A percentile compares a stretch with the other conserved stretches of the same genome.
Evolutionary conservation across 2,797 vertebrate genomes (phyloP).

Genomic region (Naso thynnoides): DNA sequence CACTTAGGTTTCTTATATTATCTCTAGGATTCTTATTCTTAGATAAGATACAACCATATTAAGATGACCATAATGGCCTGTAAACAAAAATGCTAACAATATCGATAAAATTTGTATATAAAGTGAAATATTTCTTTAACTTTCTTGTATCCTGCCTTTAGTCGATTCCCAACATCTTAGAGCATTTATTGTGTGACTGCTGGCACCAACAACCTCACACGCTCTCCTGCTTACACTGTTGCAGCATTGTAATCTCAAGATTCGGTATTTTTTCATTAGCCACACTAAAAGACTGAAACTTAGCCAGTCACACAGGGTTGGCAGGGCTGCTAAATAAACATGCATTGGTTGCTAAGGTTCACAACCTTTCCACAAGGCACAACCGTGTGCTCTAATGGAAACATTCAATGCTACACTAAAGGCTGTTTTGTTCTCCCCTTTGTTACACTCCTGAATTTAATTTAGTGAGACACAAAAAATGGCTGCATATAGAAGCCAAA

Average conservation of each 20-base stretch:
- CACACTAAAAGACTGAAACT: slow-evolving; percentile 65
- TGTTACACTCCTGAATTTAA: slow-evolving; percentile 71
- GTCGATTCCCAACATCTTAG: slow-evolving; percentile 16
- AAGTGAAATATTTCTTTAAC: background rate
- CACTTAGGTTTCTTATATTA: slow-evolving; percentile 3
- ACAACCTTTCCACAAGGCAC: slow-evolving; percentile 75
- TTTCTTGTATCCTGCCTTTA: slow-evolving; percentile 25
- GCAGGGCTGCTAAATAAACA: slow-evolving; percentile 81
- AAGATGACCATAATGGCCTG: too few species aligned
- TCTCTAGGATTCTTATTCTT: too few species aligned
- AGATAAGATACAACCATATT: too few species aligned
- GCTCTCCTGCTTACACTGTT: slow-evolving; percentile 48
- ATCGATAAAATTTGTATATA: background rate
- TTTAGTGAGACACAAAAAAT: slow-evolving; percentile 65
- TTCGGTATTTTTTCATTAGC: slow-evolving; percentile 49
- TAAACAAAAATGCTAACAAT: slow-evolving; percentile 5
- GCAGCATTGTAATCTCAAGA: slow-evolving; percentile 67
- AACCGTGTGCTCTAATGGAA: slow-evolving; percentile 77
- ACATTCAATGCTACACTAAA: slow-evolving; percentile 72
- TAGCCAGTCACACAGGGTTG: slow-evolving; percentile 64
- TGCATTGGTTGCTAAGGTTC: slow-evolving; percentile 79
- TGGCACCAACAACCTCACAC: slow-evolving; percentile 55
- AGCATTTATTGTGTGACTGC: slow-evolving; percentile 43
- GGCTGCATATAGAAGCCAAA: slow-evolving; percentile 56
- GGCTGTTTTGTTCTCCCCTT: slow-evolving; percentile 31